Conservation (phyloP, 2,113 vertebrate genomes). For the Strix uralensis region DNA sequence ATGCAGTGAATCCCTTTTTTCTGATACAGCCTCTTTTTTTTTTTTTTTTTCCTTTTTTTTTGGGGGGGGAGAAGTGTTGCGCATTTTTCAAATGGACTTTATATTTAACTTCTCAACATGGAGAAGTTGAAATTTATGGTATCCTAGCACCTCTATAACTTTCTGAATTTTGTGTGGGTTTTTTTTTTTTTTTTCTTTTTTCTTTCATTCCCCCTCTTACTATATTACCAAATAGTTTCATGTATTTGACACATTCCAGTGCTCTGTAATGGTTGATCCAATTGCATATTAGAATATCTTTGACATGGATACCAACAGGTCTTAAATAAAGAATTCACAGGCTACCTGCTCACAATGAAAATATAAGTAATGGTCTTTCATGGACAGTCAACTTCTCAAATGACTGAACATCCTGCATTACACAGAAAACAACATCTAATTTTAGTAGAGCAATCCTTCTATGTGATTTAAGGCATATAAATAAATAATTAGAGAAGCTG, state of each 20-base stretch:
- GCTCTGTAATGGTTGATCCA: neutral
- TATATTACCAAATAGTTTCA: neutral
- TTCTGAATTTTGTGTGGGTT: neutral
- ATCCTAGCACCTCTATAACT: neutral
- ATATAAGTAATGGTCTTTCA: neutral
- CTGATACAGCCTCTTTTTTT: neutral
- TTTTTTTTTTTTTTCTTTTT: neutral
- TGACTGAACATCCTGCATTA: neutral
- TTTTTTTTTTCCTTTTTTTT: neutral
- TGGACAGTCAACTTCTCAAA: neutral
- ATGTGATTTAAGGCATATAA: neutral
- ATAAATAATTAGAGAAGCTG: neutral
- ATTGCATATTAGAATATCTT: neutral
- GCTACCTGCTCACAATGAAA: neutral
- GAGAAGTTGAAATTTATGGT: neutral
- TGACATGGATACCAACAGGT: neutral
- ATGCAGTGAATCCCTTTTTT: neutral
- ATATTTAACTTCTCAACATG: neutral
- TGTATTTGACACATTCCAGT: neutral
- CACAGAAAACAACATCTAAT: neutral
- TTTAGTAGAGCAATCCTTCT: neutral
- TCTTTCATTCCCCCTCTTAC: neutral
- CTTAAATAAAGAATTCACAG: neutral
- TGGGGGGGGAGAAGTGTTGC: accelerated
- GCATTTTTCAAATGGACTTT: neutral